Evolutionary conservation across 1,140 invertebrate genomes (phyloP).

Genomic region (Drosophila erecta): DNA sequence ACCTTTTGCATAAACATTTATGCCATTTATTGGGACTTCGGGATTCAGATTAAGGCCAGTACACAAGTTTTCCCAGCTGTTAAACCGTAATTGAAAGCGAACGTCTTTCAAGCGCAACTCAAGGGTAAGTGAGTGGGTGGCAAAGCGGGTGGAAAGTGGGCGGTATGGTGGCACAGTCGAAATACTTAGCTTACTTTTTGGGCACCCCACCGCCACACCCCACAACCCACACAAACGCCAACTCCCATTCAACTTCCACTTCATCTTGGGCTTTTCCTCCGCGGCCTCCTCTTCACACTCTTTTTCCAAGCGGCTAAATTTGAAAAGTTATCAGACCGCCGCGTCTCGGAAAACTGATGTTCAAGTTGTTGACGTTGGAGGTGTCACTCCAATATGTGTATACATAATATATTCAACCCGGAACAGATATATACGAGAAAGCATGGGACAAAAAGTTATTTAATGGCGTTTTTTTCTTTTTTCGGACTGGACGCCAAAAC

Average conservation of each 20-base stretch:
- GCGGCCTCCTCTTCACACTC: background rate
- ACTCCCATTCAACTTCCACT: conserved; percentile 1
- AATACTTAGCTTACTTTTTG: conserved; percentile 46
- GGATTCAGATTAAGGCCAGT: conserved; percentile 26
- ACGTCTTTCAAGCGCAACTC: conserved; percentile 26
- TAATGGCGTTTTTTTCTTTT: conserved; percentile 60
- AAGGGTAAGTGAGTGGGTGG: conserved; percentile 1
- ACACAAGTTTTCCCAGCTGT: conserved; percentile 14
- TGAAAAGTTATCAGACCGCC: conserved; percentile 60
- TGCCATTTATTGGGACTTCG: conserved; percentile 10
- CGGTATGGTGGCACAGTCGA: background rate
- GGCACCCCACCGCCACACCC: conserved; percentile 7
- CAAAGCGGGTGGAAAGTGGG: background rate
- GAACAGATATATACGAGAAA: conserved; percentile 4
- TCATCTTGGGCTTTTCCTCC: conserved; percentile 16
- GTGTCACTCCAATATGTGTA: conserved; percentile 22
- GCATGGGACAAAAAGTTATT: conserved; percentile 57
- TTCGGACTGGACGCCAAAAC: conserved; percentile 16
- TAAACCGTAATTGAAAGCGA: conserved; percentile 44
- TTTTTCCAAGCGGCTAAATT: conserved; percentile 48
- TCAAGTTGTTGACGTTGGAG: conserved; percentile 25
- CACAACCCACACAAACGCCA: background rate
- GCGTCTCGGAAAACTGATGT: conserved; percentile 16
- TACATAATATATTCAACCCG: background rate
- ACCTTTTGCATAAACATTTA: conserved; percentile 5